Percentiles rank a stretch among this genome's conserved stretches.
Evolutionary conservation across 2,797 vertebrate genomes (phyloP).

Genomic region (Cryptoprocta ferox): DNA sequence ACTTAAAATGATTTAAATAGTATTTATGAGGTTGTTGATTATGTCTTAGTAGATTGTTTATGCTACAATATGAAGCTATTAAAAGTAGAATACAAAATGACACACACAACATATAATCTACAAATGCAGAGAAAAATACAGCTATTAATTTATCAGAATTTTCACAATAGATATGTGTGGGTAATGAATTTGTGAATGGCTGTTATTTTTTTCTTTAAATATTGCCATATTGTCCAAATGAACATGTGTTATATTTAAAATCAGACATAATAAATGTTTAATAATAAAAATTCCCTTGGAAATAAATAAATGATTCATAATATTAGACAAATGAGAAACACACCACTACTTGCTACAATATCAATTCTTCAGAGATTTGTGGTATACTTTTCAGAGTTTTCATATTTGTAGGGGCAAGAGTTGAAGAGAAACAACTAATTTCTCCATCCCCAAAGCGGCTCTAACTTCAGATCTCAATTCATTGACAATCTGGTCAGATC

Average conservation of each 20-base stretch:
- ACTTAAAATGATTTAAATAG: constrained; percentile 4
- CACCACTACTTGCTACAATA: not conserved
- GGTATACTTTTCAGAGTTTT: constrained; percentile 37
- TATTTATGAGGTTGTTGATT: not conserved
- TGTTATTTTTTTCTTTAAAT: constrained; percentile 46
- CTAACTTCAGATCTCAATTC: constrained; percentile 55
- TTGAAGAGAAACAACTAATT: constrained; percentile 62
- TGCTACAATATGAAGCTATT: not conserved
- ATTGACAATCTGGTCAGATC: constrained; percentile 62
- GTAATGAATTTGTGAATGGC: not conserved
- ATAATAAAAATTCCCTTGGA: constrained; percentile 9
- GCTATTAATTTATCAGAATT: not conserved
- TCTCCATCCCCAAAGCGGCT: not conserved
- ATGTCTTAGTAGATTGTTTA: not conserved
- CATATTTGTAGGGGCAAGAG: not conserved
- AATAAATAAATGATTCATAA: constrained; percentile 43
- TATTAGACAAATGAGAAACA: constrained; percentile 39
- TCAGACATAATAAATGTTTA: constrained; percentile 37
- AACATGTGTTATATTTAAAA: constrained; percentile 14
- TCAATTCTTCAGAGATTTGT: constrained; percentile 43
- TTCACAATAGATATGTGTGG: not conserved
- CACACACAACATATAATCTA: not conserved
- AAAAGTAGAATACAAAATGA: not conserved
- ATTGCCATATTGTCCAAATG: constrained; percentile 28
- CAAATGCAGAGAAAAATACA: constrained; percentile 15